Base-by-base conservation (phyloP, 2,113 vertebrate species). In the Archilochus colubris region DNA sequence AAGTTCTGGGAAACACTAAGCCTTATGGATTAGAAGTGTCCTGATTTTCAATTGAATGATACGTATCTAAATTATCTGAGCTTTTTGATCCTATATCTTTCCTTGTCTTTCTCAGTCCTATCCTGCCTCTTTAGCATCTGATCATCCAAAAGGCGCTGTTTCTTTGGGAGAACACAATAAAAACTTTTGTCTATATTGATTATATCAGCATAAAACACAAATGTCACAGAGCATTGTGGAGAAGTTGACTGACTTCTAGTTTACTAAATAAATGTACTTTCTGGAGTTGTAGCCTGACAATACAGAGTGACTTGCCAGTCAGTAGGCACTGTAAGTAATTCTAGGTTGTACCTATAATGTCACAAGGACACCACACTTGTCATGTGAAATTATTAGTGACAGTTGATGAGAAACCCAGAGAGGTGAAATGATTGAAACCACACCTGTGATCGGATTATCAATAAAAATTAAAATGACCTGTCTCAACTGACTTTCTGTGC, bases 391-490 rank as follows among this genome's bases (percentile, higher is more conserved):
- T 91, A 91, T 66, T 94, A 96, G 85, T 96, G 97, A 96, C 96
- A 97, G 62, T 61, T 96, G 92, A 97, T 94, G 75, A 92, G 89
- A 70, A 97, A 93, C 38, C 15, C 67, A 67, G 91, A 95, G 74
- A 76, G 50, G n/a, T 48, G 33, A 96, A 94, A 96, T 96, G 87
- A 98, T 97, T 97, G 95, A 96, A 97, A 97, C 66, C 88, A 93
- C 93, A 97, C 83, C 91, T 97, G 96, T 83, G 94, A 97, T 94
- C 94, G 68, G 92, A 95, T 91, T 95, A 96, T 95, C 97, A 93
- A 96, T 97, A 97, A 96, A 97, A 97, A 96, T 96, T 96, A 97
- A 97, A 96, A 95, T 68, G 24, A 38, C 67, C 72, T 95, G 67
- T 96, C 82, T 97, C 66, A 88, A 76, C 27, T 50, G 40, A 85